Conservation (phyloP, 2,113 vertebrate genomes). For the Phyllostomus hastatus region DNA sequence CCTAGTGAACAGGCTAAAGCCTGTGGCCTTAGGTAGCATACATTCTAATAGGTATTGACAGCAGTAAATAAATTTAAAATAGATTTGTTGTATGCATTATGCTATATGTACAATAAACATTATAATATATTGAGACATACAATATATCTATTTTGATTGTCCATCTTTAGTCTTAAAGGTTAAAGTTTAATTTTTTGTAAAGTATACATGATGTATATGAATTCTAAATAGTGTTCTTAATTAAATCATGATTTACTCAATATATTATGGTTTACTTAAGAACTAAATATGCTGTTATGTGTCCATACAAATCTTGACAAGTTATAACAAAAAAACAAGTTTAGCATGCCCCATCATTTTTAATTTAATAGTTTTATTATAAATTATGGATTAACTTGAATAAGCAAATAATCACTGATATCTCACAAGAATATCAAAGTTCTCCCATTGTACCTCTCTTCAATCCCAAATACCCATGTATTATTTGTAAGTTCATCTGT, state of each 20-base stretch:
- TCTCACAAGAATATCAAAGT: background rate
- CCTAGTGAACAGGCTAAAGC: background rate
- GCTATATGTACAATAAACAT: background rate
- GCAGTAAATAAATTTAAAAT: background rate
- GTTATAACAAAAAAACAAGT: background rate
- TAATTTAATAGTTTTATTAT: background rate
- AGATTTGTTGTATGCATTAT: background rate
- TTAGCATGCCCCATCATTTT: background rate
- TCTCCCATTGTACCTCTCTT: background rate
- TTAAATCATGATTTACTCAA: background rate
- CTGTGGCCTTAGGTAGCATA: background rate
- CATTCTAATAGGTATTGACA: background rate
- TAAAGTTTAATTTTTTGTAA: background rate
- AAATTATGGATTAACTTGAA: background rate
- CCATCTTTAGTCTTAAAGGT: background rate
- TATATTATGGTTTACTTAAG: background rate
- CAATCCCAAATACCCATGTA: background rate
- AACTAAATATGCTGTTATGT: background rate
- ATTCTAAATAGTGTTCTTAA: background rate
- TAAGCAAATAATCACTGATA: background rate
- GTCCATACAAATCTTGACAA: background rate
- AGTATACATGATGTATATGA: background rate
- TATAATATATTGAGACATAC: background rate
- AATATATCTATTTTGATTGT: background rate
- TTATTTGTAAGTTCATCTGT: constrained; percentile 1